Base-by-base conservation (phyloP, 1,140 invertebrate genomes). In the Drosophila ficusphila region DNA sequence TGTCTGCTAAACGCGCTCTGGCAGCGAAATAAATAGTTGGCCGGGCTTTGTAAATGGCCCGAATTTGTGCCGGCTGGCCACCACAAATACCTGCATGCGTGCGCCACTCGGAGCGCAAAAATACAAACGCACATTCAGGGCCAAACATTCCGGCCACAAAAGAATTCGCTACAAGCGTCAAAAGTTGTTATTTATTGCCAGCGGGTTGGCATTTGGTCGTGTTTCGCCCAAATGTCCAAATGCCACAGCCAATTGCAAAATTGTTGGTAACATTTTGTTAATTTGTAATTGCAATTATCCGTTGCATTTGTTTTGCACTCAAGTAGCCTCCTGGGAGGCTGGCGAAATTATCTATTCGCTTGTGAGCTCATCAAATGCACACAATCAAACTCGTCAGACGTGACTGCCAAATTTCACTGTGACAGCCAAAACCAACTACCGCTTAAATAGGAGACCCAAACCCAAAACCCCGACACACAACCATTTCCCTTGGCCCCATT, bases 1-100 rank as follows among this genome's bases (percentile, higher is more conserved):
- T 86, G 82, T 76, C 82, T 78, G 82, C 82, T 86, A 86, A 86
- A 76, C 78, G 82, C 79, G 73, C 34, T 88, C 74, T 81, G 75
- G 64, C 46, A 56, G 47, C 67, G 21, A 81, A 71, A 64, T 70
- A 85, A 86, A 69, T 86, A 81, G 81, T 81, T 70, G 44, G 47
- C 52, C 49, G 27, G 41, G 23, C 33, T 27, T 76, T 82, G 67
- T 68, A 81, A 62, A 71, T 58, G 61, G 39, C 36, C 57, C 53
- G 19, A 67, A 64, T 62, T 68, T 58, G 41, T 53, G 51, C 46
- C 61, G 29, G 19, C 51, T 21, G 18, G 41, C 42, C 71, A 48
- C 41, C 54, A 60, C 56, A 85, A 58, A 85, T 85, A 79, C 74
- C 79, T 83, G 64, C 53, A 25, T 77, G 75, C 75, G 53, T 65